A percentile compares a stretch with the other conserved stretches of the same genome.
Conservation (phyloP, 2,888 invertebrate species). For the Tricholauxania praeusta region DNA sequence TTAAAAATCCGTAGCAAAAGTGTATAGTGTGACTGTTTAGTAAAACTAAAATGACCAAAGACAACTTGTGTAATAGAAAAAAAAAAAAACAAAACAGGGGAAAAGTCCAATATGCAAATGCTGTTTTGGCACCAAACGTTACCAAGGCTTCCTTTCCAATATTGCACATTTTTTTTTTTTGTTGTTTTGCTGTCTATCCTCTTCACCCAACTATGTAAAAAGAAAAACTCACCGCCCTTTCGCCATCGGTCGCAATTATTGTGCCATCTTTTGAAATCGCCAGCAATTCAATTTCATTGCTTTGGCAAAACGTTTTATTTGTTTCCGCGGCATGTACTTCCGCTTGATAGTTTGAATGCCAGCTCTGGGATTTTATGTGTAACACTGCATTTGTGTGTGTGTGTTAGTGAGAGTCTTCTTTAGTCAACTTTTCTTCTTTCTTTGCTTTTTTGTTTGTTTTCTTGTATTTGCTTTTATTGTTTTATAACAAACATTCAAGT, state of each 20-base stretch:
- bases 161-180: background rate
- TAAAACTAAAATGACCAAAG: too few relatives aligned
- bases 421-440: slow-evolving; percentile 43
- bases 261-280: slow-evolving; percentile 21
- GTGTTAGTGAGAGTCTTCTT: slow-evolving; percentile 43
- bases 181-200: too few relatives aligned
- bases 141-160: background rate
- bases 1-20: too few relatives aligned
- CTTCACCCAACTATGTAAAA: too few relatives aligned
- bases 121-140: too few relatives aligned
- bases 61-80: too few relatives aligned
- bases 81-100: too few relatives aligned
- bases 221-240: too few relatives aligned
- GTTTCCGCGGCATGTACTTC: slow-evolving; percentile 21
- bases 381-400: slow-evolving; percentile 38
- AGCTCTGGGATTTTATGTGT: slow-evolving; percentile 40
- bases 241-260: slow-evolving; percentile 15
- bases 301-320: slow-evolving; percentile 25
- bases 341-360: slow-evolving; percentile 34
- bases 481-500: background rate
- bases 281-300: slow-evolving; percentile 19
- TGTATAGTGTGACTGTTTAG: too few relatives aligned
- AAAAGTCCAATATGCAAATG: too few relatives aligned
- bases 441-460: slow-evolving; percentile 33
- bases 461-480: background rate